Percentiles rank a stretch among this genome's conserved stretches.
Conservation (phyloP, 2,888 invertebrate genomes). For the Cryptocheilus praepositus region DNA sequence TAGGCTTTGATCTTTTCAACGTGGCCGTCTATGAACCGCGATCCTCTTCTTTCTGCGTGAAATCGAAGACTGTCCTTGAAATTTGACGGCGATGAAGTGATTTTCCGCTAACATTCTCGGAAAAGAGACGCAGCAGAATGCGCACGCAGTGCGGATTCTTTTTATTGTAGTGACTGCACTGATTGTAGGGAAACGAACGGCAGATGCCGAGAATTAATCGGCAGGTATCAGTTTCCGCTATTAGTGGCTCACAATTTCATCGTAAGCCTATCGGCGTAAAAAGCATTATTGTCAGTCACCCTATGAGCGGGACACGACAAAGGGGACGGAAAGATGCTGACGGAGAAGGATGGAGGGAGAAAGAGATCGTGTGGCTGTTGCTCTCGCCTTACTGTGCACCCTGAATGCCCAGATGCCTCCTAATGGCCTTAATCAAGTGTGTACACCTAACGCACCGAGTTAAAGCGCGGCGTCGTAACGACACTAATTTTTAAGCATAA, state of each 20-base stretch:
- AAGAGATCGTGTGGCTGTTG: constrained; percentile 49
- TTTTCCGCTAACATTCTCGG: no score
- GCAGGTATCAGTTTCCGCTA: constrained; percentile 39
- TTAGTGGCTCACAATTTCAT: constrained; percentile 37
- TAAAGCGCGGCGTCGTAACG: constrained; percentile 62
- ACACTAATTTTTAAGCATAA: constrained; percentile 75
- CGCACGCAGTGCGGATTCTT: no score
- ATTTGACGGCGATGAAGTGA: no score
- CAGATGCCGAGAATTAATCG: no score
- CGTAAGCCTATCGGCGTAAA: constrained; percentile 51
- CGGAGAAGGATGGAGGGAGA: constrained; percentile 20
- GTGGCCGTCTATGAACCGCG: no score
- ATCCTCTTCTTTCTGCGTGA: not conserved
- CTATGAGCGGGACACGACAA: constrained; percentile 15
- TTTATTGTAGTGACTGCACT: no score
- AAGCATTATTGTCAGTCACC: constrained; percentile 52
- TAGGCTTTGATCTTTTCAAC: constrained; percentile 55
- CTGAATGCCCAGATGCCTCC: constrained; percentile 63
- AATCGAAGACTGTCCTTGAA: not conserved
- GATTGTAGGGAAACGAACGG: no score
- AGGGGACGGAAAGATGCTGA: constrained; percentile 11
- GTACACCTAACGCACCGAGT: constrained; percentile 65
- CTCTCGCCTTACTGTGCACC: constrained; percentile 49
- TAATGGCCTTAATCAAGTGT: constrained; percentile 74
- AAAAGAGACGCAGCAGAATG: not conserved